Evolutionary conservation across 23 tunicate genomes (phyloP).

Genomic region (Aplidium turbinatum): DNA sequence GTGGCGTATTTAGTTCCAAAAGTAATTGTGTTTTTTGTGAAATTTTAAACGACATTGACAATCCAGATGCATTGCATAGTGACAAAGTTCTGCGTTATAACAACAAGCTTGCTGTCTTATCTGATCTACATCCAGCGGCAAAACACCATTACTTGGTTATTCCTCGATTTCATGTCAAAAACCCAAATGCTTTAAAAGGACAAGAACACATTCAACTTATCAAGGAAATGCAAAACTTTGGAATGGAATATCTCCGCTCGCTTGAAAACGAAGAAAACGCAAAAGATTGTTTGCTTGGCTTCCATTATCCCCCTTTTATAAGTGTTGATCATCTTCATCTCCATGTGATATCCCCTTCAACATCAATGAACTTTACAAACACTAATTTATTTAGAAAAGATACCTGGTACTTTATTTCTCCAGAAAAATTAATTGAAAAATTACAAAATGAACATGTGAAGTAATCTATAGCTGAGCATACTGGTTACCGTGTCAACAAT

Average conservation of each 20-base stretch:
- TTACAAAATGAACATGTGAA: too few relatives aligned
- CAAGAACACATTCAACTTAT: slow-evolving; percentile 52
- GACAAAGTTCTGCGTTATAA: slow-evolving; percentile 52
- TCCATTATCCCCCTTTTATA: slow-evolving; percentile 95
- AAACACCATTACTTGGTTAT: slow-evolving; percentile 81
- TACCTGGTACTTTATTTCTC: slow-evolving; percentile 58
- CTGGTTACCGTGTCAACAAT: too few relatives aligned
- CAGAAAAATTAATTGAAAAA: slow-evolving; percentile 41
- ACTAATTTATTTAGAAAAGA: slow-evolving; percentile 41
- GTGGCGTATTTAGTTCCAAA: neutral
- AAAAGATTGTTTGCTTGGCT: slow-evolving; percentile 58
- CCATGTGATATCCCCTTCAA: slow-evolving; percentile 73
- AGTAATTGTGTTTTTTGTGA: slow-evolving; percentile 39
- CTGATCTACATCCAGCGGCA: slow-evolving; percentile 75
- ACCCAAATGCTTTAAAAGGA: slow-evolving; percentile 60
- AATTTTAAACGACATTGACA: slow-evolving; percentile 13
- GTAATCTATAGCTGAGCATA: too few relatives aligned
- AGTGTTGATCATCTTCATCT: slow-evolving; percentile 84
- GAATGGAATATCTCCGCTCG: slow-evolving; percentile 30
- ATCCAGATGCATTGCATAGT: neutral
- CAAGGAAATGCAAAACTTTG: slow-evolving; percentile 65
- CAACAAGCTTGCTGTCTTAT: slow-evolving; percentile 52
- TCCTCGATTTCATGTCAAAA: slow-evolving; percentile 49
- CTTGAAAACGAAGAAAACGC: slow-evolving; percentile 15
- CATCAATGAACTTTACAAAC: slow-evolving; percentile 34